A percentile compares a stretch with the other conserved stretches of the same genome.
phyloP scores from a whole-genome alignment of 2,113 vertebrate genomes.

The Apeltes quadracus region DNA sequence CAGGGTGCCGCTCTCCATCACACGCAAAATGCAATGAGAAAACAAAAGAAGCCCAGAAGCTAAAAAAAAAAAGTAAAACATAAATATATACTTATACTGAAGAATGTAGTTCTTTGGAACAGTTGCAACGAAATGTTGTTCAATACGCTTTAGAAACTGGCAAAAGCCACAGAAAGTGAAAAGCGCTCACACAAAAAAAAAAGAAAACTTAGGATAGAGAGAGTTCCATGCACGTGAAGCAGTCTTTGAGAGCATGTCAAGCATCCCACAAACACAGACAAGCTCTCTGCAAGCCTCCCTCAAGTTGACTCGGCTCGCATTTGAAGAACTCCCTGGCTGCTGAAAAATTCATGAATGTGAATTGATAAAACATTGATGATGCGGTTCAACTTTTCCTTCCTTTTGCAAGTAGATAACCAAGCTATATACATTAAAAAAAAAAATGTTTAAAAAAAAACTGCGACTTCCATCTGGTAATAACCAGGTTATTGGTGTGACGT shows the following conservation, averaged over 20 bases:
- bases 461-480: constrained; percentile 7
- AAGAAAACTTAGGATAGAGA: constrained; percentile 16
- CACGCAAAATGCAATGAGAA: constrained; percentile 17
- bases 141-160: constrained; percentile 6
- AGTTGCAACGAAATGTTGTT: constrained; percentile 10
- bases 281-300: constrained; percentile 57
- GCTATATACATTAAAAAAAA: constrained; percentile 45
- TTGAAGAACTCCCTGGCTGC: constrained; percentile 62
- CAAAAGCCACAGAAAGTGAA: constrained; percentile 21
- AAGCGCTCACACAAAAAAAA: constrained; percentile 1
- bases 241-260: constrained; percentile 47
- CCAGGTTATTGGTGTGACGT: neutral
- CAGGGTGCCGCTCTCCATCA: constrained; percentile 6
- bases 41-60: neutral
- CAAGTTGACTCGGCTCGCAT: constrained; percentile 49
- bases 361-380: constrained; percentile 74
- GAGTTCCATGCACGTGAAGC: constrained; percentile 39
- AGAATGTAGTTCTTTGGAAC: neutral
- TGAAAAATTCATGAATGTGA: constrained; percentile 67
- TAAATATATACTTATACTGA: neutral
- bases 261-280: constrained; percentile 43
- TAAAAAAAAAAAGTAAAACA: neutral
- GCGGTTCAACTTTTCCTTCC: constrained; percentile 46
- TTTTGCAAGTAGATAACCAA: constrained; percentile 39
- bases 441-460: too few relatives aligned